A percentile compares a stretch with the other conserved stretches of the same genome.
phyloP scores from a whole-genome alignment of 2,888 invertebrate genomes.

The Drosophila atripex region DNA sequence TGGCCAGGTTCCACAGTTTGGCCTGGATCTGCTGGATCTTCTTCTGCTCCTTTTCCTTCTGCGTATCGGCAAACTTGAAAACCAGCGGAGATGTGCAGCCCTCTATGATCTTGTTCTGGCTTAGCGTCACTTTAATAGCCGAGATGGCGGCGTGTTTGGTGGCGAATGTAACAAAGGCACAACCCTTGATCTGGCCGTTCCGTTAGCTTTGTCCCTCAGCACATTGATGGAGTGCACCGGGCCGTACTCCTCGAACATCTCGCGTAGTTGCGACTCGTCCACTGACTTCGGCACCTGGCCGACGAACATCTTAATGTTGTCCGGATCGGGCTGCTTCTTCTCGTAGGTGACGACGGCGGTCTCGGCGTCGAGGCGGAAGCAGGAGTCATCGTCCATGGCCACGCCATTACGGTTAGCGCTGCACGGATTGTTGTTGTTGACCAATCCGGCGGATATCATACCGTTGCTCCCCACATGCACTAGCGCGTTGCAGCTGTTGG shows the following conservation, averaged over 20 bases:
- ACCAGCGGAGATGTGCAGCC: constrained; percentile 99
- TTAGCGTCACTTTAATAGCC: constrained; percentile 97
- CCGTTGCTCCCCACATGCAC: constrained; percentile 46
- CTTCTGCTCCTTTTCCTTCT: constrained; percentile 99
- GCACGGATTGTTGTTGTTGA: constrained; percentile 81
- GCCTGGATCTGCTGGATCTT: constrained; percentile 97
- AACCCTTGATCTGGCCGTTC: constrained; percentile 98
- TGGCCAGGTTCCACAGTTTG: constrained; percentile 94
- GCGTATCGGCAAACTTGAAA: constrained; percentile 99
- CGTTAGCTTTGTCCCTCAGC: constrained; percentile 98
- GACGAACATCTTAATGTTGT: constrained; percentile 99
- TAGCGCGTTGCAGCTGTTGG: constrained; percentile 61
- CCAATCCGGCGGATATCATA: constrained; percentile 50
- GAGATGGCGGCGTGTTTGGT: constrained; percentile 98
- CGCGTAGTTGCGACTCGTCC: constrained; percentile 97
- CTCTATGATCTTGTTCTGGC: constrained; percentile 99
- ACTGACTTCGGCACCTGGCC: constrained; percentile 98
- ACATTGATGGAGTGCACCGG: constrained; percentile 99
- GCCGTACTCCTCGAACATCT: constrained; percentile 99
- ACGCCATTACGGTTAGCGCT: constrained; percentile 83
- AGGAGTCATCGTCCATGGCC: constrained; percentile 76
- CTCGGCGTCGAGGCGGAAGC: constrained; percentile 81
- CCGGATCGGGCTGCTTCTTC: constrained; percentile 97
- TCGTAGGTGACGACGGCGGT: constrained; percentile 75
- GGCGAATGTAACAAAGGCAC: constrained; percentile 99